Percentiles rank a stretch among this genome's conserved stretches.
These are phyloP conservation scores for Cotesia glomerata DNA, from an alignment of 1,140 invertebrate species.

Conservation along the genomic window DNA sequence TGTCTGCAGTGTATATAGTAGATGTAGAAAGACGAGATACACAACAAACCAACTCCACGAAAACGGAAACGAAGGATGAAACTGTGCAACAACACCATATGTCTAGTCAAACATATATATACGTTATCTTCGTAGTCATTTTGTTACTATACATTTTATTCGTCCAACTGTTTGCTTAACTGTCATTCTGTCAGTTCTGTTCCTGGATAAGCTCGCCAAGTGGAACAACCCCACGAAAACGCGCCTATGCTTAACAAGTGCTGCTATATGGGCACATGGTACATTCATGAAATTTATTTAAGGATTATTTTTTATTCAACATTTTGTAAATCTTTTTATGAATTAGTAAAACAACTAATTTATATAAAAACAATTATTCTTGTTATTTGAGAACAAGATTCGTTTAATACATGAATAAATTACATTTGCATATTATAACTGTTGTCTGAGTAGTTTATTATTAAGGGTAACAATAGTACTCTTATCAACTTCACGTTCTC, in stretches of 20 bases:
- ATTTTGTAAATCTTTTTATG: no score
- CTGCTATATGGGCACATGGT: not conserved
- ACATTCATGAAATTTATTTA: no score
- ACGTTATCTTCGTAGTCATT: constrained; percentile 29
- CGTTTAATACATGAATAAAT: no score
- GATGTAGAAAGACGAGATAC: not conserved
- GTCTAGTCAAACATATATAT: constrained; percentile 16
- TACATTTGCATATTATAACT: no score
- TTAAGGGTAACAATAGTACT: no score
- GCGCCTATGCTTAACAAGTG: not conserved
- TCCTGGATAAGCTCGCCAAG: constrained; percentile 8
- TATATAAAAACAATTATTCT: no score
- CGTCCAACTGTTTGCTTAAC: constrained; percentile 17
- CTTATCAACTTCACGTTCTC: no score
- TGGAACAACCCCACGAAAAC: not conserved
- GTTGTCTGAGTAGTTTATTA: no score
- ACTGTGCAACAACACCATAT: constrained; percentile 31
- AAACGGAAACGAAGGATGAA: constrained; percentile 46
- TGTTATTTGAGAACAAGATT: no score
- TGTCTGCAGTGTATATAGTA: constrained; percentile 11
- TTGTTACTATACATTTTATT: constrained; percentile 28
- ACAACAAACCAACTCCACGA: constrained; percentile 27
- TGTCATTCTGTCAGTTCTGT: constrained; percentile 13
- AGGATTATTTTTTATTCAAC: no score
- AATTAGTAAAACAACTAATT: no score